Base-by-base conservation (phyloP, 2,113 vertebrate species). In the Anhinga anhinga region DNA sequence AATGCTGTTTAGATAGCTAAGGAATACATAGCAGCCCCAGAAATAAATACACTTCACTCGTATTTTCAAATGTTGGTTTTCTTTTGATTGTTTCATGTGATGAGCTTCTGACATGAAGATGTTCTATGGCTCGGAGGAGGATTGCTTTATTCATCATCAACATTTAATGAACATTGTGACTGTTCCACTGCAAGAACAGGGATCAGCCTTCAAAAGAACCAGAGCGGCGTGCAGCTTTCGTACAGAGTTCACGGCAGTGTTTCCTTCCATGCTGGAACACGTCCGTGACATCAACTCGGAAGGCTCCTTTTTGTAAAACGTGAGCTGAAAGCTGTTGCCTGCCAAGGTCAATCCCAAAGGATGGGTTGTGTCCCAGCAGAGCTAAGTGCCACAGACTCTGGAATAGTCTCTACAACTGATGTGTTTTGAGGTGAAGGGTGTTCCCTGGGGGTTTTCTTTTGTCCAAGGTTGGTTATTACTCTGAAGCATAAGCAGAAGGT, bases 211-310 rank as follows among this genome's bases (percentile, higher is more conserved):
- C 36, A 52, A 20, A 47, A 52, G 50, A 38, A 56, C 3, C 11
- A n/a, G 52, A 81, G 25, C 69, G 13, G 27, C 2, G 0, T 36
- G 21, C 2, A 7, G 11, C 34, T 80, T 88, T 62, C 32, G 34
- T 42, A 2, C 14, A 22, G 32, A 50, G 52, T n/a, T 36, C 55
- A 11, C 1, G 1, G 15, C 1, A 7, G 13, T 30, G 40, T 55
- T 65, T 59, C 26, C 67, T 40, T 78, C 32, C 45, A 17, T 0
- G 2, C n/a, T 69, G 73, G 59, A 53, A 27, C 26, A 9, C 0
- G 2, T n/a, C 23, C 8, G 9, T 34, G 62, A 29, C 1, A 1
- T 50, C 5, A 8, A 5, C 62, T 59, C 15, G 4, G 55, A 27
- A 58, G 32, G 20, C 25, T 73, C 6, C n/a, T 17, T 55, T 22